Conservation (phyloP, 1,140 invertebrate genomes). For the Eumaeus atala region DNA sequence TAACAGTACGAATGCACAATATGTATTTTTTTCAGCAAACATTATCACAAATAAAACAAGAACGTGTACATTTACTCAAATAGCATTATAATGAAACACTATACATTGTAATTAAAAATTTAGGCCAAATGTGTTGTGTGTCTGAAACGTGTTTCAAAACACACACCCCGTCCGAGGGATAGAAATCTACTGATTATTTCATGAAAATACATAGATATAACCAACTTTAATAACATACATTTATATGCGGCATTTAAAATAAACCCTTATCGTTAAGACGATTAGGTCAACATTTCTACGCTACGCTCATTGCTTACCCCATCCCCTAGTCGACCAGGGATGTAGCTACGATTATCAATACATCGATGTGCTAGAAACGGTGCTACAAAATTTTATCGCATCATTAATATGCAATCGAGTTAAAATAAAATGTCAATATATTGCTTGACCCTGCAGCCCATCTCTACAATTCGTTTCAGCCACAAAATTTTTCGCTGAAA, state of each 20-base stretch:
- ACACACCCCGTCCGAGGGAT: constrained; percentile 23
- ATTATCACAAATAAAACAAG: neutral
- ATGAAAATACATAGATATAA: constrained; percentile 46
- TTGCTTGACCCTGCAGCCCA: no score
- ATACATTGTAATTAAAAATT: neutral
- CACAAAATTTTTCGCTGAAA: no score
- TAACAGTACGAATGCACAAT: neutral
- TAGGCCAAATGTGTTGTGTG: constrained; percentile 1
- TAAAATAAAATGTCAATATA: no score
- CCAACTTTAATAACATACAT: constrained; percentile 55
- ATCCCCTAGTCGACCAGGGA: constrained; percentile 9
- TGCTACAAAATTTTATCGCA: constrained; percentile 6
- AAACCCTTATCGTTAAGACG: constrained; percentile 18
- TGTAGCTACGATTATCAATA: constrained; percentile 6
- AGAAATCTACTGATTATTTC: constrained; percentile 62
- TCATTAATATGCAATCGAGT: no score
- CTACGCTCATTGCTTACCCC: constrained; percentile 28
- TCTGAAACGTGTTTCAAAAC: constrained; percentile 6
- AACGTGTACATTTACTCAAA: neutral
- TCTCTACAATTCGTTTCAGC: no score
- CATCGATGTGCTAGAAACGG: neutral
- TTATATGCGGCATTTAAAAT: constrained; percentile 22
- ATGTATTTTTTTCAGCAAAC: neutral
- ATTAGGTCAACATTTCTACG: constrained; percentile 34
- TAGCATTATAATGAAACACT: neutral